Evolutionary conservation across 1,140 invertebrate genomes (phyloP), one percentile per base, ranked within the genome.

Genomic region (Leucophenga varia): DNA sequence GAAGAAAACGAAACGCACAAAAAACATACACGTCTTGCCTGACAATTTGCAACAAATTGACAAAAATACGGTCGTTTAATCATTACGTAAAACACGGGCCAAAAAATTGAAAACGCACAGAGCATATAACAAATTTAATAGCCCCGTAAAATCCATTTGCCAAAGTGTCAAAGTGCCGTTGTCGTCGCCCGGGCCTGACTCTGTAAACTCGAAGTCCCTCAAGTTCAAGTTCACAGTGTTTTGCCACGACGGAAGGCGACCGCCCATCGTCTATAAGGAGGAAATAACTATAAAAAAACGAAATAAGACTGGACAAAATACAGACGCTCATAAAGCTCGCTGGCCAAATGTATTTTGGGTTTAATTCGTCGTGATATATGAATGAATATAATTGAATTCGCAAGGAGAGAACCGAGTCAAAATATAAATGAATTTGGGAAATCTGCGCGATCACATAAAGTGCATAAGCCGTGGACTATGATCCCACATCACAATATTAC

Each of bases 41-140:
- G 49, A 67, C 63, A 67, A 65, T 65, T 67, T 67, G 61, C 63
- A 65, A 67, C 59, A 65, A 67, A 67, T 67, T 65, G 56, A 59
- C 59, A 63, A 63, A 67, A 57, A 65, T 67, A 59, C 64, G 57
- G 46, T 51, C 63, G 48, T 67, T 65, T 65, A 65, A 67, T 68
- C 63, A 65, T 65, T 65, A 65, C 63, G 63, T 65, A 65, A 65
- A 65, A 51, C 63, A 31, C 35, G 40, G 28, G 20, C 51, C 32
- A 45, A 50, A 35, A n/a, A 10, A n/a, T 34, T 34, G 44, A 51
- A 13, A 3, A 28, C 25, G 25, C 25, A 28, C 25, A 38, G 31
- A 35, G 35, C 30, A 48, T 35, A 34, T 28, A 37, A 49, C 37
- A 55, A 14, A 61, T 58, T 49, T 47, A 56, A 54, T 55, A 51